Conservation (phyloP, 92 coral and sea anemone species). For the Blastomussa wellsi region DNA sequence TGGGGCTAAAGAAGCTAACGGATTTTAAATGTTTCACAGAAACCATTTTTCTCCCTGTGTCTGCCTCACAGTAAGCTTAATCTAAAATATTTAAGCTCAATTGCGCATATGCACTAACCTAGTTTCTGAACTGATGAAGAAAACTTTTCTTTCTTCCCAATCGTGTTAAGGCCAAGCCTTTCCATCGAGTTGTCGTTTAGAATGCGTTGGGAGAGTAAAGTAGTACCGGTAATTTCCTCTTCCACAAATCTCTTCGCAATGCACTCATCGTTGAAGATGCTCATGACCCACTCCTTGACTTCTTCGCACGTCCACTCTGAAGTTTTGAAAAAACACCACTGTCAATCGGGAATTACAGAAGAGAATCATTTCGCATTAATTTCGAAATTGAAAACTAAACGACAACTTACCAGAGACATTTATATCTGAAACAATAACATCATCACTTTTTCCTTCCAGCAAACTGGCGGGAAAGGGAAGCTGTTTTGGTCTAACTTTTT, state of each 20-base stretch:
- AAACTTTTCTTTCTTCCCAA: constrained; percentile 46
- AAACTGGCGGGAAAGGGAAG: constrained; percentile 9
- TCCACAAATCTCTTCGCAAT: no score
- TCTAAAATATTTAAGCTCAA: no score
- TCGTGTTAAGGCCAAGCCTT: constrained; percentile 45
- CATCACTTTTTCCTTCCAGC: constrained; percentile 4
- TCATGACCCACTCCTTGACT: constrained; percentile 17
- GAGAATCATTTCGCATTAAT: no score
- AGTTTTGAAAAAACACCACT: constrained; percentile 7
- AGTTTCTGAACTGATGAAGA: constrained; percentile 28
- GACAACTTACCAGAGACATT: constrained; percentile 14
- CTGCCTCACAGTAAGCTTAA: not conserved
- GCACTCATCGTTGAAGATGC: no score
- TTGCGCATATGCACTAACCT: not conserved
- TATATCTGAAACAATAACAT: not conserved
- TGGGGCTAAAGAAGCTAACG: not conserved
- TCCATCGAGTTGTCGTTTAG: constrained; percentile 33
- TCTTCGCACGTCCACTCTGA: constrained; percentile 22
- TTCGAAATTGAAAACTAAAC: constrained; percentile 9
- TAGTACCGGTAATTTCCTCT: constrained; percentile 13
- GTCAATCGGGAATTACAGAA: constrained; percentile 3
- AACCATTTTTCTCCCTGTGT: not conserved
- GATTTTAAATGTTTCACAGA: no score
- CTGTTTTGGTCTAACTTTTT: not conserved
- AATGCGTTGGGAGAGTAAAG: constrained; percentile 37